phyloP scores from a whole-genome alignment of 2,113 vertebrate genomes.

The Fukomys damarensis region DNA sequence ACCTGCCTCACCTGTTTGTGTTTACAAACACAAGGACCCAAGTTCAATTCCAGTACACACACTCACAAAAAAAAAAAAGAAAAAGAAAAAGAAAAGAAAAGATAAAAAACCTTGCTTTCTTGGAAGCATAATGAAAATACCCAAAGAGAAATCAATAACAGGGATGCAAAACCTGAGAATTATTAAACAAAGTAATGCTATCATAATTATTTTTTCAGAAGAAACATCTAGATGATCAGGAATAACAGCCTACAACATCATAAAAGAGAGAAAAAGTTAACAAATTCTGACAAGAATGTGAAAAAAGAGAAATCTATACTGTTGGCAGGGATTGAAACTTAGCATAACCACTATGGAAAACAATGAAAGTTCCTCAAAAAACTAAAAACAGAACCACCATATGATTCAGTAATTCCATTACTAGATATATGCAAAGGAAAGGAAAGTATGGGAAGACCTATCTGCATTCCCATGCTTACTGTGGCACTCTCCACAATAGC shows the following conservation, averaged over 20 bases:
- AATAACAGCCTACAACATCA: neutral
- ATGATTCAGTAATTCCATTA: neutral
- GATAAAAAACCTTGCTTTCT: neutral
- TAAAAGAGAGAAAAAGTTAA: neutral
- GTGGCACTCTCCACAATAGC: too few species aligned
- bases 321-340: neutral
- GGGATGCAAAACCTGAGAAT: neutral
- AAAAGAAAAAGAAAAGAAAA: too few species aligned
- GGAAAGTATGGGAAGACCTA: accelerated
- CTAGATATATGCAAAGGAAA: neutral
- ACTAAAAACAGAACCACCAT: neutral
- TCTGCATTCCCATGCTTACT: neutral
- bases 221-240: constrained; percentile 5
- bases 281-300: neutral
- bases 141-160: neutral
- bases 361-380: neutral
- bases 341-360: neutral
- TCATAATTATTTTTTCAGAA: neutral
- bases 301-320: neutral
- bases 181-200: neutral
- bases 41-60: too few species aligned
- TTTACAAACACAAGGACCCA: too few species aligned
- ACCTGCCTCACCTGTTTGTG: too few species aligned
- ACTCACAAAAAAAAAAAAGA: too few species aligned
- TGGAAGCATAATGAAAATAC: neutral